These are phyloP conservation scores for Helicoverpa armigera DNA, from an alignment of 1,140 invertebrate species.

Conservation along the genomic window DNA sequence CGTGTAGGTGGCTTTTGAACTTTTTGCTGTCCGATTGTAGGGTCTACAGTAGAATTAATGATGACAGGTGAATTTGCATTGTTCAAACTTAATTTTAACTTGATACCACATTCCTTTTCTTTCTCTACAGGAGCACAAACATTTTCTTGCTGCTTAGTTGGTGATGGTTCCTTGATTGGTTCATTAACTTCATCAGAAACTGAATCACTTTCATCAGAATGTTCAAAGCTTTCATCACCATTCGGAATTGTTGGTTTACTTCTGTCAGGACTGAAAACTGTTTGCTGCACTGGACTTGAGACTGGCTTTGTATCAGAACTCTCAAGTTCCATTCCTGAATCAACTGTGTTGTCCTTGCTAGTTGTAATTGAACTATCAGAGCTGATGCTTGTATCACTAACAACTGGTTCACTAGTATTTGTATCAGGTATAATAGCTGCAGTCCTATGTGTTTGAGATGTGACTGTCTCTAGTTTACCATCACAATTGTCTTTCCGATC, in stretches of 20 bases:
- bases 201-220: slow-evolving; percentile 73
- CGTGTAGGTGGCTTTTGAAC: slow-evolving; percentile 79
- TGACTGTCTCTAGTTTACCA: slow-evolving; percentile 67
- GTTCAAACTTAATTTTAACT: slow-evolving; percentile 82
- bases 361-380: slow-evolving; percentile 68
- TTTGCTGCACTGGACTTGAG: slow-evolving; percentile 58
- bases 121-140: slow-evolving; percentile 62
- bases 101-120: slow-evolving; percentile 77
- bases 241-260: slow-evolving; percentile 62
- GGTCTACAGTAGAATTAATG: slow-evolving; percentile 83
- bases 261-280: slow-evolving; percentile 53
- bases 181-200: slow-evolving; percentile 61
- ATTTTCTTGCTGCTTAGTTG: slow-evolving; percentile 63
- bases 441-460: slow-evolving; percentile 58
- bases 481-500: slow-evolving; percentile 72
- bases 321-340: slow-evolving; percentile 67
- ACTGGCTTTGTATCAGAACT: slow-evolving; percentile 59
- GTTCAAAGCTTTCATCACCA: slow-evolving; percentile 74
- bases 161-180: slow-evolving; percentile 53
- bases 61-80: slow-evolving; percentile 83
- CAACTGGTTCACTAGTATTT: slow-evolving; percentile 64
- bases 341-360: slow-evolving; percentile 69
- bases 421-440: slow-evolving; percentile 47
- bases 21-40: slow-evolving; percentile 75
- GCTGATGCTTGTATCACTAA: slow-evolving; percentile 73